phyloP scores from a whole-genome alignment of 2,797 vertebrate species.

The Typhlichthys eigenmanni region DNA sequence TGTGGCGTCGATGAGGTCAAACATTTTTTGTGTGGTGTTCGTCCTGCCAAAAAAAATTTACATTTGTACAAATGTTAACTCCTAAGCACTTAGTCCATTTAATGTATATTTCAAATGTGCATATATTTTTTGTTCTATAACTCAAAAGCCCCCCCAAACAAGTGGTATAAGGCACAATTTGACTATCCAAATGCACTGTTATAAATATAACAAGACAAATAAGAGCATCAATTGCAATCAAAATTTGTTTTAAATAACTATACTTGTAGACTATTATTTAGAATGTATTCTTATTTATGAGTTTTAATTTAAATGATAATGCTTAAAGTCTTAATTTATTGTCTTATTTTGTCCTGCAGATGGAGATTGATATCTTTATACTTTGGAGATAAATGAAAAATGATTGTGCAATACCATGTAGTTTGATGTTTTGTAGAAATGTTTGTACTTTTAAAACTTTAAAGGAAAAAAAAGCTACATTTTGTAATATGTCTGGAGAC shows the following conservation, averaged over 20 bases:
- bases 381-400: slow-evolving; percentile 91
- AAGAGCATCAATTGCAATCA: slow-evolving; percentile 40
- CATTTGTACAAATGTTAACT: slow-evolving; percentile 68
- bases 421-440: slow-evolving; percentile 91
- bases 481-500: slow-evolving; percentile 76
- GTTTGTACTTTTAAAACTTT: slow-evolving; percentile 89
- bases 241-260: slow-evolving; percentile 52
- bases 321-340: slow-evolving; percentile 82
- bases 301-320: slow-evolving; percentile 75
- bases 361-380: slow-evolving; percentile 81
- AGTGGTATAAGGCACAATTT: slow-evolving; percentile 56
- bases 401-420: slow-evolving; percentile 96
- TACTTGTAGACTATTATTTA: slow-evolving; percentile 67
- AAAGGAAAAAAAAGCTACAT: slow-evolving; percentile 58
- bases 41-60: slow-evolving; percentile 74
- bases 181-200: slow-evolving; percentile 71
- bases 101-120: slow-evolving; percentile 72
- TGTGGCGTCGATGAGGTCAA: slow-evolving; percentile 47
- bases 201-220: slow-evolving; percentile 44
- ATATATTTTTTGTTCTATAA: slow-evolving; percentile 69
- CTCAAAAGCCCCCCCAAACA: slow-evolving; percentile 45
- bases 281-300: slow-evolving; percentile 78
- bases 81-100: slow-evolving; percentile 62
- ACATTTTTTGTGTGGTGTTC: slow-evolving; percentile 61
- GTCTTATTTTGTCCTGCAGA: slow-evolving; percentile 71